Conservation (phyloP, 2,888 invertebrate species). For the Myopa testacea region DNA sequence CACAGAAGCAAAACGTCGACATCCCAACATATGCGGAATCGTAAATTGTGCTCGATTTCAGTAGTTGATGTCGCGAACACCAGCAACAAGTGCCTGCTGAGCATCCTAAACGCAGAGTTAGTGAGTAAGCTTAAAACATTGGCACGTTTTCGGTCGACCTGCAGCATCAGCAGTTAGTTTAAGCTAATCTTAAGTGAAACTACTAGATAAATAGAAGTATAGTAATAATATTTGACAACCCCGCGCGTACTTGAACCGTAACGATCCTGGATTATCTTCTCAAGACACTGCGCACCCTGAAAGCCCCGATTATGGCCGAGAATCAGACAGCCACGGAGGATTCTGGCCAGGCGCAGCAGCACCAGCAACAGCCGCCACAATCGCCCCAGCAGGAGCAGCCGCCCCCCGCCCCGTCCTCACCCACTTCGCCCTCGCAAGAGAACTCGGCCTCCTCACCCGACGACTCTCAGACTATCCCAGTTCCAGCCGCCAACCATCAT, state of each 20-base stretch:
- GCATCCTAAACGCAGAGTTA: constrained; percentile 3
- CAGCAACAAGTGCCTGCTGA: constrained; percentile 30
- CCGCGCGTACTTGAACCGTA: not conserved
- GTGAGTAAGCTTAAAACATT: constrained; percentile 19
- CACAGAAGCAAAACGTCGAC: constrained; percentile 16
- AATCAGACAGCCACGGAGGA: constrained; percentile 68
- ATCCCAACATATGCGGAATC: constrained; percentile 17
- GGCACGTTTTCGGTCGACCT: constrained; percentile 29
- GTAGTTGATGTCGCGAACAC: constrained; percentile 14
- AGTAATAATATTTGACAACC: constrained; percentile 27
- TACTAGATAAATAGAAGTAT: constrained; percentile 27
- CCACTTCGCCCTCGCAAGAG: constrained; percentile 48
- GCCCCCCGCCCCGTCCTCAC: constrained; percentile 51
- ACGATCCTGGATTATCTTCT: constrained; percentile 66
- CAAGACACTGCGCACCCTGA: constrained; percentile 65
- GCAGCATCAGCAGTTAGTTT: constrained; percentile 20
- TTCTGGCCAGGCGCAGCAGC: constrained; percentile 64
- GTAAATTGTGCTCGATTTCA: constrained; percentile 4
- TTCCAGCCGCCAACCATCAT: constrained; percentile 42
- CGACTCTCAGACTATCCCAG: constrained; percentile 39
- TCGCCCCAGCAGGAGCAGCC: constrained; percentile 49
- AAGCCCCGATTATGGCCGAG: constrained; percentile 67
- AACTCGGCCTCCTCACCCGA: constrained; percentile 43
- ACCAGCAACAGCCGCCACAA: constrained; percentile 47
- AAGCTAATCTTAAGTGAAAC: constrained; percentile 42